A percentile compares a stretch with the other conserved stretches of the same genome.
Conservation (phyloP, 1,140 invertebrate species). For the Hyles vespertilio region DNA sequence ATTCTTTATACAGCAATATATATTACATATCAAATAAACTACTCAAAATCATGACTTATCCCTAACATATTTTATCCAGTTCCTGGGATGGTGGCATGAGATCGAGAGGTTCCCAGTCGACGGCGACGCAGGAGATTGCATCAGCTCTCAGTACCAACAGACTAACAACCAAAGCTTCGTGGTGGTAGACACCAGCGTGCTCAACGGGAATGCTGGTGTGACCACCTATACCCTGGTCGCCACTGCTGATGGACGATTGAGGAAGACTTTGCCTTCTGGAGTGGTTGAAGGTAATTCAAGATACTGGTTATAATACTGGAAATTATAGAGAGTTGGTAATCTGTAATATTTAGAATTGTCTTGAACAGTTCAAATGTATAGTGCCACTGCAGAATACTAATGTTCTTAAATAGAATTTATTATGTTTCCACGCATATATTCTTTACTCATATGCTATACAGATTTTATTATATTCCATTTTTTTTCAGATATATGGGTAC, state of each 20-base stretch:
- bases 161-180: slow-evolving; percentile 30
- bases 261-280: slow-evolving; percentile 38
- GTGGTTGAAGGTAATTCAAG: slow-evolving; percentile 29
- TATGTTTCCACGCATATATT: too few species aligned
- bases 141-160: slow-evolving; percentile 36
- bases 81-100: slow-evolving; percentile 58
- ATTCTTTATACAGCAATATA: too few species aligned
- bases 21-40: too few species aligned
- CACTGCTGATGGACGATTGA: slow-evolving; percentile 39
- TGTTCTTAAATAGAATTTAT: too few species aligned
- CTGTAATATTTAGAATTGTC: too few species aligned
- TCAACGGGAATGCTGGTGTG: slow-evolving; percentile 27
- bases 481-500: slow-evolving; percentile 51
- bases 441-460: too few species aligned
- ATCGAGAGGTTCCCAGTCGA: slow-evolving; percentile 48
- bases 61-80: slow-evolving; percentile 31
- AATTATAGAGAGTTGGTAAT: too few species aligned
- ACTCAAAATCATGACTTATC: too few species aligned
- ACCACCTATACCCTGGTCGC: slow-evolving; percentile 31
- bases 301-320: too few species aligned
- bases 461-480: slow-evolving; percentile 1
- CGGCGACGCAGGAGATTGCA: slow-evolving; percentile 32
- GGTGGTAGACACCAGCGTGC: slow-evolving; percentile 42
- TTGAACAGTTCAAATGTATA: too few species aligned
- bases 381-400: too few species aligned